These are phyloP conservation scores for Acromyrmex echinatior DNA, from an alignment of 1,140 invertebrate species.

Conservation along the genomic window DNA sequence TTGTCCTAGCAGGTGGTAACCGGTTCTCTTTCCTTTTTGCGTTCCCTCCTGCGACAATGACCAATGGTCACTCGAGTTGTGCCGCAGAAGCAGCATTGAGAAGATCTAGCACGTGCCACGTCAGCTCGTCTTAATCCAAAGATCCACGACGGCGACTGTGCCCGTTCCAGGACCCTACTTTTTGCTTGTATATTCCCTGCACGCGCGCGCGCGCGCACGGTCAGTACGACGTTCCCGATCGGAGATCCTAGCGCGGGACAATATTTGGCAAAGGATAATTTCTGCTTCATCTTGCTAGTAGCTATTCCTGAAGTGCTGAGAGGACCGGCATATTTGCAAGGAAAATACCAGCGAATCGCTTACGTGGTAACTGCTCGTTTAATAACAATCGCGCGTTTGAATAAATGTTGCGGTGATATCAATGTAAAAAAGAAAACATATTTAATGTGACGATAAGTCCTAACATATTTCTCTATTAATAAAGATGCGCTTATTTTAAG, in stretches of 20 bases:
- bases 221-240: conserved; percentile 70
- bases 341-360: conserved; percentile 29
- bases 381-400: conserved; percentile 22
- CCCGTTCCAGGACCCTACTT: conserved; percentile 49
- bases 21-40: conserved; percentile 77
- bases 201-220: conserved; percentile 77
- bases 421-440: neutral
- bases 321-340: conserved; percentile 41
- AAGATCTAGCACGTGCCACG: conserved; percentile 77
- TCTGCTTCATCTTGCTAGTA: conserved; percentile 32
- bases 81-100: conserved; percentile 69
- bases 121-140: conserved; percentile 78
- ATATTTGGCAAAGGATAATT: conserved; percentile 64
- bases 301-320: conserved; percentile 35
- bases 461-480: neutral
- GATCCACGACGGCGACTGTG: conserved; percentile 70
- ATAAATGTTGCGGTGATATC: neutral
- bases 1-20: conserved; percentile 75
- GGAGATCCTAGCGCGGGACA: conserved; percentile 49
- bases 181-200: conserved; percentile 49
- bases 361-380: conserved; percentile 28
- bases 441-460: neutral
- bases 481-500: neutral
- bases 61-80: conserved; percentile 79
- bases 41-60: conserved; percentile 77